A percentile compares a stretch with the other conserved stretches of the same genome.
Conservation (phyloP, 53 echinoderm and acorn worm species). For the Arbacia lixula region DNA sequence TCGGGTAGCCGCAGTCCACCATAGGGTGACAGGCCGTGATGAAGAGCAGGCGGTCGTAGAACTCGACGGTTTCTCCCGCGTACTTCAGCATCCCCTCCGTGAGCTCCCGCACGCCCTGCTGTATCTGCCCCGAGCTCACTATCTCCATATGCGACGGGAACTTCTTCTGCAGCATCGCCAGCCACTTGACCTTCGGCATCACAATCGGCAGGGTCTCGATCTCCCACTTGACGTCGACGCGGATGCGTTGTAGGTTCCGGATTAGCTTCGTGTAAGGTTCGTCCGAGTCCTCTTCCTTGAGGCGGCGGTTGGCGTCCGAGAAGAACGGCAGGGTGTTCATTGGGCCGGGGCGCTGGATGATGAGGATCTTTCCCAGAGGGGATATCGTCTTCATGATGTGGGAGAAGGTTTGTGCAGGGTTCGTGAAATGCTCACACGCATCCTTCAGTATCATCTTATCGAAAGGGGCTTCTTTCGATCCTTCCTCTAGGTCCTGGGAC, state of each 20-base stretch:
- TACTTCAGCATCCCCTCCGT: conserved; percentile 99
- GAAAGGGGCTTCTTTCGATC: conserved; percentile 74
- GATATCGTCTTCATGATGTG: conserved; percentile 86
- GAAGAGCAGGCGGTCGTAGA: conserved; percentile 90
- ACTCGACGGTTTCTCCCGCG: conserved; percentile 93
- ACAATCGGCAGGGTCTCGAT: conserved; percentile 91
- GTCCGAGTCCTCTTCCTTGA: conserved; percentile 79
- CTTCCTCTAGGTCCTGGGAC: conserved; percentile 46
- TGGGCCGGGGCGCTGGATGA: conserved; percentile 90
- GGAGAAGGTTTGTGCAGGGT: conserved; percentile 75
- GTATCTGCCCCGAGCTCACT: conserved; percentile 78
- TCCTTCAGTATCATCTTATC: conserved; percentile 95
- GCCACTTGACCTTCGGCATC: conserved; percentile 96
- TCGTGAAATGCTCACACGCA: conserved; percentile 87
- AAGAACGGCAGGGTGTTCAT: conserved; percentile 96
- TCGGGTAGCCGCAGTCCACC: conserved; percentile 85
- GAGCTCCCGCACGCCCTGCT: conserved; percentile 87
- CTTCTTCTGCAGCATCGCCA: conserved; percentile 90
- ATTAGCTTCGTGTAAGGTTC: conserved; percentile 96
- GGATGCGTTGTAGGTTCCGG: conserved; percentile 72
- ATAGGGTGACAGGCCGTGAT: conserved; percentile 85
- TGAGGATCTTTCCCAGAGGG: conserved; percentile 75
- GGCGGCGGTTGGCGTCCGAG: conserved; percentile 75
- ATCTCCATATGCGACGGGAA: conserved; percentile 99
- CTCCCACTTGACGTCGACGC: conserved; percentile 96